A percentile compares a stretch with the other conserved stretches of the same genome.
phyloP scores from a whole-genome alignment of 2,113 vertebrate species.

The Hippoglossus stenolepis region DNA sequence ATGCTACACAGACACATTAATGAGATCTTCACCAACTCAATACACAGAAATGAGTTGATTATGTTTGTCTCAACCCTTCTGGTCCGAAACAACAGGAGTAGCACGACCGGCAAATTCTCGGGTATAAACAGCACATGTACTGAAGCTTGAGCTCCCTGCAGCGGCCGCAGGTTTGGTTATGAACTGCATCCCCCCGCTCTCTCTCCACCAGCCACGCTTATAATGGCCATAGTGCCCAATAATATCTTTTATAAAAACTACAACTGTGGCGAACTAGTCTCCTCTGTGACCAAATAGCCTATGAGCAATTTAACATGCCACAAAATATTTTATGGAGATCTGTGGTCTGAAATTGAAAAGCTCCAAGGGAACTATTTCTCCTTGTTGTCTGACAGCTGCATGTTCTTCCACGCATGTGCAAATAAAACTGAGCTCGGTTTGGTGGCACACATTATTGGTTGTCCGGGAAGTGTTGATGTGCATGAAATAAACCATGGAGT shows the following conservation, averaged over 20 bases:
- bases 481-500: constrained; percentile 6
- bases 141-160: too few relatives aligned
- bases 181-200: too few relatives aligned
- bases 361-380: not conserved
- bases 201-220: too few relatives aligned
- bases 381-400: not conserved
- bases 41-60: not conserved
- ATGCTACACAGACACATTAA: not conserved
- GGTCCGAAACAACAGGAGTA: not conserved
- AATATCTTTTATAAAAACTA: too few relatives aligned
- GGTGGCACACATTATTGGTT: not conserved
- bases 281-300: not conserved
- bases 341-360: constrained; percentile 1
- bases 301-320: too few relatives aligned
- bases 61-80: not conserved
- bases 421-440: constrained; percentile 9
- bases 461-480: not conserved
- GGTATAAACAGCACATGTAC: too few relatives aligned
- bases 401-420: not conserved
- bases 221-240: too few relatives aligned
- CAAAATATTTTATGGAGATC: not conserved
- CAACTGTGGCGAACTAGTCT: not conserved
- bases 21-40: not conserved
- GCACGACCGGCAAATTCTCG: too few relatives aligned
- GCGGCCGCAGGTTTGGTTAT: too few relatives aligned